A percentile compares a stretch with the other conserved stretches of the same genome.
phyloP scores from a whole-genome alignment of 2,113 vertebrate species.

The Brachyhypopomus gauderio region DNA sequence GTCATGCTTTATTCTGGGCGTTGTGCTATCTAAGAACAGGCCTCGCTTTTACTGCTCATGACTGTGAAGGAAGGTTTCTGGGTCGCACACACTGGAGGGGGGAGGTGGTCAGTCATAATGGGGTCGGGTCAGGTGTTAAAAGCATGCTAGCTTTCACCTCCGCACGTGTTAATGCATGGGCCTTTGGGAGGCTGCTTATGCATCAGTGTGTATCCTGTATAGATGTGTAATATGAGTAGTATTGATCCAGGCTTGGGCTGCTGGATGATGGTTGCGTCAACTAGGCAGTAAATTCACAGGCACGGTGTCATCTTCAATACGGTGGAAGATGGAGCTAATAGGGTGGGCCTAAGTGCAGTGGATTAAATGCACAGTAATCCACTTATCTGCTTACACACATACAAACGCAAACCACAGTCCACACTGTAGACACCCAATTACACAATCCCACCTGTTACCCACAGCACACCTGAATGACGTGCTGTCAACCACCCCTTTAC shows the following conservation, averaged over 20 bases:
- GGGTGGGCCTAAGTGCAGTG: too few species aligned
- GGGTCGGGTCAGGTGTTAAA: slow-evolving; percentile 37
- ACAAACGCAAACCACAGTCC: neutral
- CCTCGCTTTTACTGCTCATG: neutral
- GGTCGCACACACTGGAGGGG: neutral
- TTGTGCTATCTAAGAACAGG: neutral
- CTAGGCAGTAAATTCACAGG: neutral
- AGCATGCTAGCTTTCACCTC: slow-evolving; percentile 23
- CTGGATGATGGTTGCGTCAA: slow-evolving; percentile 31
- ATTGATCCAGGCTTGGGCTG: slow-evolving; percentile 45
- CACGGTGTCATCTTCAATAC: neutral
- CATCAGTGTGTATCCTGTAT: slow-evolving; percentile 14
- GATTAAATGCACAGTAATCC: too few species aligned
- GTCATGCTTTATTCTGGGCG: neutral
- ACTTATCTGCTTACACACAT: neutral
- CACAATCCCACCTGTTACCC: neutral
- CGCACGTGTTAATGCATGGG: slow-evolving; percentile 5
- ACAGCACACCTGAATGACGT: neutral
- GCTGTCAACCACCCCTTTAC: too few species aligned
- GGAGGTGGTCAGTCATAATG: neutral
- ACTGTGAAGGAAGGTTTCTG: neutral
- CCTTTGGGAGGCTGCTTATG: neutral
- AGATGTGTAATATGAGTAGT: slow-evolving; percentile 41
- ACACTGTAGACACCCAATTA: neutral
- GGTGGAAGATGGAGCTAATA: too few species aligned